Evolutionary conservation across 2,797 vertebrate genomes (phyloP).

Genomic region (Florisuga fusca): DNA sequence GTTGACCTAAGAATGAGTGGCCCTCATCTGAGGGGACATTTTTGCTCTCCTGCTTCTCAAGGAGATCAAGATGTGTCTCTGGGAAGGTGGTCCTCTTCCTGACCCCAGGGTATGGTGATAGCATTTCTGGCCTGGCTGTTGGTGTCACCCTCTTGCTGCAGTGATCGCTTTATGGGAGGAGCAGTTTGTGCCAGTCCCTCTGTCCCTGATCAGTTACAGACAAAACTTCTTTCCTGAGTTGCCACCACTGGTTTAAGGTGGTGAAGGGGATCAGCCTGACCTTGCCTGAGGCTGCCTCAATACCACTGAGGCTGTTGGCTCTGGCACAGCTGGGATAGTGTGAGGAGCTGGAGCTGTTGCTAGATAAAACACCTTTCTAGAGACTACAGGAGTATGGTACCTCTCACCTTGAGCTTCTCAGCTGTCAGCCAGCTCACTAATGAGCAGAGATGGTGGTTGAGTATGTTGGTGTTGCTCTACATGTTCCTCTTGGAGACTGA

Average conservation of each 20-base stretch:
- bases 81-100: not conserved
- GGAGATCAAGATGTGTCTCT: not conserved
- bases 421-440: not conserved
- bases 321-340: not conserved
- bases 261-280: not conserved
- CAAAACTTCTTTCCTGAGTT: not conserved
- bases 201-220: not conserved
- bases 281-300: not conserved
- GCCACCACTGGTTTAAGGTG: fast-evolving
- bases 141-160: not conserved
- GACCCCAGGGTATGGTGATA: not conserved
- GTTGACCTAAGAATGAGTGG: not conserved
- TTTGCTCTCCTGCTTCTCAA: not conserved
- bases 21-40: not conserved
- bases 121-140: not conserved
- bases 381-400: not conserved
- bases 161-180: fast-evolving
- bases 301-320: fast-evolving
- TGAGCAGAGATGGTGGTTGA: not conserved
- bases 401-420: not conserved
- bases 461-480: not conserved
- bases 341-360: not conserved
- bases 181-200: not conserved
- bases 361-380: not conserved
- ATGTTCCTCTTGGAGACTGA: not conserved